A percentile compares a stretch with the other conserved stretches of the same genome.
Conservation (phyloP, 1,140 invertebrate genomes). For the Sarcophaga peregrina region DNA sequence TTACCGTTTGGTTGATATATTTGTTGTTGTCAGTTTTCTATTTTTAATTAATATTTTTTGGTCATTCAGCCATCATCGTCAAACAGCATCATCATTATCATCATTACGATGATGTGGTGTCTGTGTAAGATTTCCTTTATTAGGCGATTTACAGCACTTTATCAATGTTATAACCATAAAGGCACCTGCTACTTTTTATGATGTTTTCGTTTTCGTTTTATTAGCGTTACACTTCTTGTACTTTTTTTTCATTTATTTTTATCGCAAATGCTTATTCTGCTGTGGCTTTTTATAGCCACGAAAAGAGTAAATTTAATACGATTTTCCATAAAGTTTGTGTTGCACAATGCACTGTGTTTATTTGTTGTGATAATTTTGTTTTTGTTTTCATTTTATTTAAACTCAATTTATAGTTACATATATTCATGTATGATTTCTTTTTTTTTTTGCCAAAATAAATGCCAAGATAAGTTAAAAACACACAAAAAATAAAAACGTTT, state of each 20-base stretch:
- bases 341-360: not conserved
- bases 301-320: not conserved
- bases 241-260: not conserved
- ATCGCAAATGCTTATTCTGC: not conserved
- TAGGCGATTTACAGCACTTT: not conserved
- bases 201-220: not conserved
- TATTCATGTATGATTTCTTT: not conserved
- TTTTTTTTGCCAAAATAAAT: not conserved
- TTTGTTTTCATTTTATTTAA: not conserved
- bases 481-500: not conserved
- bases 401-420: not conserved
- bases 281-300: not conserved
- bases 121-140: not conserved
- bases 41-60: too few relatives aligned
- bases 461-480: not conserved
- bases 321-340: not conserved
- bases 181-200: conserved; percentile 7
- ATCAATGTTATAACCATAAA: conserved; percentile 18
- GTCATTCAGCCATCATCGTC: too few relatives aligned
- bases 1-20: too few relatives aligned
- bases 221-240: not conserved
- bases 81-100: too few relatives aligned
- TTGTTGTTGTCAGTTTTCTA: too few relatives aligned
- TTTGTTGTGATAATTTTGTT: conserved; percentile 1
- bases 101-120: too few relatives aligned